Evolutionary conservation across 2,888 invertebrate species (phyloP), one percentile per base, ranked within the genome.

Genomic region (Dryomyza anilis): DNA sequence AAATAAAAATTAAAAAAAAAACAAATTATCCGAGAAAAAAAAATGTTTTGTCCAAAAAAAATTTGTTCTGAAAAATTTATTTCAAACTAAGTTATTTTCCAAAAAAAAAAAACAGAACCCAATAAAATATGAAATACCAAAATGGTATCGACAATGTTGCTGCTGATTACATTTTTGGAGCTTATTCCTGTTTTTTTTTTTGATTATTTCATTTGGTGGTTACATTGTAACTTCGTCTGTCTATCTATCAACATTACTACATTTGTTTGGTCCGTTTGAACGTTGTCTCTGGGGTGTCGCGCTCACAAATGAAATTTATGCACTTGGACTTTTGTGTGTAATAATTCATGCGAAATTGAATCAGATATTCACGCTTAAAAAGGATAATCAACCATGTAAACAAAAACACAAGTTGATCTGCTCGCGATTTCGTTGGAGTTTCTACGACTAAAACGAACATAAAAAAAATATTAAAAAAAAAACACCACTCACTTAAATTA

Each of bases 301-400:
- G 61, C n/a, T n/a, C n/a, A n/a, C 67, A 76, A 73, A 71, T 77
- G 70, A 74, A 77, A 77, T 76, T 76, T 75, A 76, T 75, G 71
- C 77, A 75, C 75, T 76, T 72, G 75, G 76, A 77, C 77, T 72
- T 76, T 77, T 72, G 70, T 68, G 67, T 70, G 73, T 69, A 74
- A 77, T 76, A 75, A 76, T 77, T 76, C 76, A 76, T 76, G 73
- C 71, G 69, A 76, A 76, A 76, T 76, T 74, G 76, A 77, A 77
- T 77, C 77, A 75, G 76, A 77, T 76, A 76, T 74, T 70, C 74
- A 72, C 69, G 69, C 63, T 74, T 72, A 72, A 77, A 71, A 71
- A 67, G 72, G 74, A 77, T 77, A 76, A 76, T 76, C 76, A 76
- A 77, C 73, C 70, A 69, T 70, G 72, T 72, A 76, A 74, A 70